A percentile compares a stretch with the other conserved stretches of the same genome.
Evolutionary conservation across 2,888 invertebrate species (phyloP).

Genomic region (Plebejus melissa): DNA sequence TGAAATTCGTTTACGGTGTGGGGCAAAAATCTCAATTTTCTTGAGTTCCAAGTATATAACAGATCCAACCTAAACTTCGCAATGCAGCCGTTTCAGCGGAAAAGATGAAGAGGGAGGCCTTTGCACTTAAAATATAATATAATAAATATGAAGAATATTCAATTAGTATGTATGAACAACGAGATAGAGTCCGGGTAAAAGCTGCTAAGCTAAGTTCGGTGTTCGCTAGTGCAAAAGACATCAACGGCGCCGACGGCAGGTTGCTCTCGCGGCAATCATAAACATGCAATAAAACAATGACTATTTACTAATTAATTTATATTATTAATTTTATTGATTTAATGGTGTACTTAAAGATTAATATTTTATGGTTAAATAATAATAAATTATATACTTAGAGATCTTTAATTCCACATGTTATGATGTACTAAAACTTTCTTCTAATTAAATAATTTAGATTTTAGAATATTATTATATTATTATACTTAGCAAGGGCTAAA

Average conservation of each 20-base stretch:
- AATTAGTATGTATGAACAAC: background rate
- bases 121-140: too few species aligned
- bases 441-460: too few species aligned
- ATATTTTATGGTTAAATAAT: background rate
- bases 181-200: background rate
- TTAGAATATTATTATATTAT: background rate
- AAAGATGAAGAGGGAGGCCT: too few species aligned
- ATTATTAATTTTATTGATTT: background rate
- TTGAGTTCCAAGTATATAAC: background rate
- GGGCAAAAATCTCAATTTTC: background rate
- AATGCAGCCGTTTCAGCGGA: too few species aligned
- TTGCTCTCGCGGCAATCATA: background rate
- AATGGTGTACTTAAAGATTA: background rate
- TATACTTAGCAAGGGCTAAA: background rate
- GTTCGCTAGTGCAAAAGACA: constrained; percentile 57
- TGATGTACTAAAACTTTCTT: too few species aligned
- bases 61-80: background rate
- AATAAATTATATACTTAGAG: background rate
- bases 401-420: too few species aligned
- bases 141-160: background rate
- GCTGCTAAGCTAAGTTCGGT: background rate
- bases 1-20: background rate
- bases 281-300: background rate
- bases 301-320: background rate
- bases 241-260: constrained; percentile 59